These are phyloP conservation scores for Trogon melanurus DNA, from an alignment of 2,113 vertebrate genomes.

Conservation along the genomic window DNA sequence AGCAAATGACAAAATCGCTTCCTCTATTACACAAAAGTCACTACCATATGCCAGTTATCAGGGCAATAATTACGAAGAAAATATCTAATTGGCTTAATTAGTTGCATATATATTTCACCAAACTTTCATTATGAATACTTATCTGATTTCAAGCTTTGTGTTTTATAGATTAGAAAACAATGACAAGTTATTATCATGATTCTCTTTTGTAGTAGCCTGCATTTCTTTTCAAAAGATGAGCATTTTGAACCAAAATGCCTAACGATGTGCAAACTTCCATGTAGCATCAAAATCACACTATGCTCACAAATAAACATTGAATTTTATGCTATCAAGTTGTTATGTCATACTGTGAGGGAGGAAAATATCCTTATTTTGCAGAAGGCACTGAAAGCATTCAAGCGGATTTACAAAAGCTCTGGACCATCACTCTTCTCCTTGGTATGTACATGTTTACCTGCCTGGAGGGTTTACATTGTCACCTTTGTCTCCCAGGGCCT, in stretches of 20 bases:
- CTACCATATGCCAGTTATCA: neutral
- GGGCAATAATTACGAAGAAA: neutral
- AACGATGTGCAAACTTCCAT: accelerated
- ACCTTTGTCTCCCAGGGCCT: neutral
- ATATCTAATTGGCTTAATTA: neutral
- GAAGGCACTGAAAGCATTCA: neutral
- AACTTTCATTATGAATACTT: neutral
- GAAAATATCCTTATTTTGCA: neutral
- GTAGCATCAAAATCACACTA: neutral
- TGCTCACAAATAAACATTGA: neutral
- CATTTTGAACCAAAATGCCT: neutral
- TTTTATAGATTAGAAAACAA: neutral
- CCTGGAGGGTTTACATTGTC: neutral
- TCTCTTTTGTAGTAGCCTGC: neutral
- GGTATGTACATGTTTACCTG: accelerated
- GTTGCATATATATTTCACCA: neutral
- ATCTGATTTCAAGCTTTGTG: neutral
- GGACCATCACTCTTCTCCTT: neutral
- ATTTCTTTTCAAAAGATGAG: neutral
- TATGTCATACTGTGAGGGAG: neutral
- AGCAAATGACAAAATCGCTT: neutral
- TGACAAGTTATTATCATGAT: neutral
- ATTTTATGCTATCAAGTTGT: neutral
- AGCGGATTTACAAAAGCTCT: neutral
- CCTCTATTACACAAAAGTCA: neutral